These are phyloP conservation scores for Hypotaenidia philippensis DNA, from an alignment of 2,797 vertebrate species.

Conservation along the genomic window DNA sequence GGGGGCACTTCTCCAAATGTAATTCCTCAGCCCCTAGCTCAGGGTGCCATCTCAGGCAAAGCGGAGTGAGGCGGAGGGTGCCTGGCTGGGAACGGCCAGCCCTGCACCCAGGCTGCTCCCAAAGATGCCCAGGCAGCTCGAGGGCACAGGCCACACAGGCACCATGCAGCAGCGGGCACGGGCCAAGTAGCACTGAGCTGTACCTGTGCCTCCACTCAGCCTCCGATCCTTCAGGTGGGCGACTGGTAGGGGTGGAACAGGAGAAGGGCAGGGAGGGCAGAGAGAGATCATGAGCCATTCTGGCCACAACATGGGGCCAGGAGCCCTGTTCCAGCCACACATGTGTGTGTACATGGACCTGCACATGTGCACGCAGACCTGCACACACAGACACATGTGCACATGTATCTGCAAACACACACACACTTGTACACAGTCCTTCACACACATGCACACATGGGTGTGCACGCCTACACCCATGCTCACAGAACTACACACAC, in stretches of 20 bases:
- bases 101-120: slow-evolving; percentile 4
- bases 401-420: not conserved
- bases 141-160: slow-evolving; percentile 31
- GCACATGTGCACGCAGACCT: not conserved
- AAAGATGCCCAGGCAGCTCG: not conserved
- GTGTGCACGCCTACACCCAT: not conserved
- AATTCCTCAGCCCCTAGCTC: not conserved
- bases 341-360: not conserved
- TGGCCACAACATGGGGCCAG: accelerated
- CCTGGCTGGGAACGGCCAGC: not conserved
- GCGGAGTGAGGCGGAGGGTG: not conserved
- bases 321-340: not conserved
- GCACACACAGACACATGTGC: not conserved
- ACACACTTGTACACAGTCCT: accelerated
- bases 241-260: slow-evolving; percentile 84
- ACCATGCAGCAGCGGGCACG: slow-evolving; percentile 54
- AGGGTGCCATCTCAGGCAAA: not conserved
- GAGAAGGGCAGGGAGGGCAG: slow-evolving; percentile 60
- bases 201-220: slow-evolving; percentile 98
- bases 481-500: not conserved
- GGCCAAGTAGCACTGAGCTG: slow-evolving; percentile 76
- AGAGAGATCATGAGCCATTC: not conserved
- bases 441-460: not conserved
- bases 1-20: not conserved
- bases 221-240: slow-evolving; percentile 98